These are phyloP conservation scores for Ceyx melanurus DNA, from an alignment of 2,113 vertebrate species.

Conservation along the genomic window DNA sequence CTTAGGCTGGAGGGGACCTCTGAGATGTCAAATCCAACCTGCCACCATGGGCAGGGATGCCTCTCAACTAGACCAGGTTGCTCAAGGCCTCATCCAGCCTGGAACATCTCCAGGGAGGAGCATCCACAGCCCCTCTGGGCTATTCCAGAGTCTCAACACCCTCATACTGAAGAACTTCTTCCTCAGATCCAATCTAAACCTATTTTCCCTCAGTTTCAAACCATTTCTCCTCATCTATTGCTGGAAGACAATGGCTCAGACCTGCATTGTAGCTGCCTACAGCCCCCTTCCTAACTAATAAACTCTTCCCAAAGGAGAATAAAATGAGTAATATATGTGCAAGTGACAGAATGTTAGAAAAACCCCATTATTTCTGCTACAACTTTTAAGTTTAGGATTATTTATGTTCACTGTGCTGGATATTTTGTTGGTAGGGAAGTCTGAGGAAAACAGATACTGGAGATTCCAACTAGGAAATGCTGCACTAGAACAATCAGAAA, in stretches of 20 bases:
- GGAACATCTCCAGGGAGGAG: no score
- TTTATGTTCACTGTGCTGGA: background rate
- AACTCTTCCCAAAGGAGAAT: background rate
- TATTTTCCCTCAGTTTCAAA: no score
- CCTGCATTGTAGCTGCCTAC: background rate
- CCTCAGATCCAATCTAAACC: no score
- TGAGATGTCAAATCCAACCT: no score
- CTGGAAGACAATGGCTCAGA: background rate
- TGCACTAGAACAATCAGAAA: background rate
- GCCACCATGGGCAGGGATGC: no score
- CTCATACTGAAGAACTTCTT: no score
- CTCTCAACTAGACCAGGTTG: no score
- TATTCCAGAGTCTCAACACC: no score
- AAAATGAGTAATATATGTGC: background rate
- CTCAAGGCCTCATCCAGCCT: no score
- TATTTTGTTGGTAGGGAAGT: background rate
- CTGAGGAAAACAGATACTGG: background rate
- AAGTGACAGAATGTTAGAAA: background rate
- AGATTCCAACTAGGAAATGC: background rate
- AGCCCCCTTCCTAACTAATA: background rate
- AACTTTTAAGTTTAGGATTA: background rate
- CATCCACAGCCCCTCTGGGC: no score
- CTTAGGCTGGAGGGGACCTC: no score
- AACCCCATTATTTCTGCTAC: accelerated
- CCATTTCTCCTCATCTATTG: no score